Conservation (phyloP, 2,797 vertebrate genomes). For the Sebastes reedi region DNA sequence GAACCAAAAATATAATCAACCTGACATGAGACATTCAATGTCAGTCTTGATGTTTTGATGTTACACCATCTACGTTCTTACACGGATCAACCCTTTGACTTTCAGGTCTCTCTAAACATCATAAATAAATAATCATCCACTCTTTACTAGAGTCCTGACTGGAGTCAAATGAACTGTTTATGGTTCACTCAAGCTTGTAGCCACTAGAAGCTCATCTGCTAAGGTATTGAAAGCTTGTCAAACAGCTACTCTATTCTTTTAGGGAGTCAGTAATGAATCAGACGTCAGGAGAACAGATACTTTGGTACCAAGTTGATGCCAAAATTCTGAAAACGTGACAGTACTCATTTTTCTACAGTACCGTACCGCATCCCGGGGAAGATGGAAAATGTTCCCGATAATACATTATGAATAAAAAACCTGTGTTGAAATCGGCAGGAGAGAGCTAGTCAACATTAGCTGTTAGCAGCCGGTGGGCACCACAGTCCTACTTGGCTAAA, state of each 20-base stretch:
- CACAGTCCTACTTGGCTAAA: background rate
- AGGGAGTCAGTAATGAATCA: background rate
- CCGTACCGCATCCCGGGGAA: too few species aligned
- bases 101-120: background rate
- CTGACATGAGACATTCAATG: background rate
- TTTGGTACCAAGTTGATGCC: too few species aligned
- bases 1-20: background rate
- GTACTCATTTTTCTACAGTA: too few species aligned
- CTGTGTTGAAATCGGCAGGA: background rate
- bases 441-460: background rate
- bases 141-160: background rate
- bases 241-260: background rate
- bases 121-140: background rate
- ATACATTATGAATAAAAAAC: too few species aligned
- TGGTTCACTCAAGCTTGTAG: background rate
- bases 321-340: too few species aligned
- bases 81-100: background rate
- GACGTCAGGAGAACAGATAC: too few species aligned
- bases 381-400: too few species aligned
- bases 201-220: background rate
- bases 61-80: background rate
- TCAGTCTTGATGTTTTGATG: background rate
- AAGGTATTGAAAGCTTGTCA: background rate
- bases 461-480: background rate
- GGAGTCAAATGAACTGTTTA: background rate